Evolutionary conservation across 2,888 invertebrate genomes (phyloP).

Genomic region (Mactromeris polynyma): DNA sequence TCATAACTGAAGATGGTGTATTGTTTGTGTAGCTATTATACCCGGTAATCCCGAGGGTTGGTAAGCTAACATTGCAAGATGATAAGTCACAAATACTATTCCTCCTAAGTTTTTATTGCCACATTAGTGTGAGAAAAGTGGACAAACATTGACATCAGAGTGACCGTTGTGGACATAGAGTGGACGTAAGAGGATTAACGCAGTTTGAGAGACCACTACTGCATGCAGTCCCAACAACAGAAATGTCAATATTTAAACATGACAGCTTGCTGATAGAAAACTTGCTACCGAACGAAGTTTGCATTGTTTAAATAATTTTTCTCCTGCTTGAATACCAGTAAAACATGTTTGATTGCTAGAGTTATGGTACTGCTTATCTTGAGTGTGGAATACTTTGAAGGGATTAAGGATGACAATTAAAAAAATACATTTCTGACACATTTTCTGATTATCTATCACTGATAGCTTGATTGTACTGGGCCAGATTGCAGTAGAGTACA

Average conservation of each 20-base stretch:
- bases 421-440: slow-evolving; percentile 1
- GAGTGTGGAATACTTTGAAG: neutral
- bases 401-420: neutral
- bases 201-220: slow-evolving; percentile 31
- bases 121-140: slow-evolving; percentile 54
- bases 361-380: neutral
- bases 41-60: neutral
- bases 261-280: slow-evolving; percentile 41
- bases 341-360: neutral
- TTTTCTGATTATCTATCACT: neutral
- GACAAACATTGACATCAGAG: slow-evolving; percentile 53
- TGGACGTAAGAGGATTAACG: slow-evolving; percentile 62
- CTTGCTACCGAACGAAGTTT: slow-evolving; percentile 2
- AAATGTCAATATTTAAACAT: slow-evolving; percentile 51
- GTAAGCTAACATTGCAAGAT: slow-evolving; percentile 25
- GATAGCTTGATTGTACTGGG: neutral
- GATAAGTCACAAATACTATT: slow-evolving; percentile 46
- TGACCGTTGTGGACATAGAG: slow-evolving; percentile 44
- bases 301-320: neutral
- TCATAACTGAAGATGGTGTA: slow-evolving; percentile 21
- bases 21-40: slow-evolving; percentile 39
- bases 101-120: slow-evolving; percentile 30
- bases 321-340: neutral
- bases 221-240: neutral
- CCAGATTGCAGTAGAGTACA: neutral